Percentiles rank a stretch among this genome's conserved stretches.
phyloP scores from a whole-genome alignment of 2,888 invertebrate species.

The Drosophila cyrtoloma region DNA sequence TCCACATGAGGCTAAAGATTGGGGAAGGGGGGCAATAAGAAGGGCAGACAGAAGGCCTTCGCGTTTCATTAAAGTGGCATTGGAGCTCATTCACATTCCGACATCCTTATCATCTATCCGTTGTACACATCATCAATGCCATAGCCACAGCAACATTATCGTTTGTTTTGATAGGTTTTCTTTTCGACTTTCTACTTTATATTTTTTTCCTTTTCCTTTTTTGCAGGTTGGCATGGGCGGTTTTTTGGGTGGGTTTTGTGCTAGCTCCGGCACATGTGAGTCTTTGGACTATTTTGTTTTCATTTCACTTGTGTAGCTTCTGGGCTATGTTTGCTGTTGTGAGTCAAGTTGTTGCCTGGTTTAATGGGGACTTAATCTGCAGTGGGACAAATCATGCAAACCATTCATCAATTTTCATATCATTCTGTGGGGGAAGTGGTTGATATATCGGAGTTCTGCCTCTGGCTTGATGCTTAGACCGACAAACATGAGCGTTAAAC shows the following conservation, averaged over 20 bases:
- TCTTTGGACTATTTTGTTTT: constrained; percentile 40
- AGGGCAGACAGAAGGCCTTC: constrained; percentile 16
- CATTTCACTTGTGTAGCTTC: constrained; percentile 46
- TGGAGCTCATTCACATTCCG: constrained; percentile 43
- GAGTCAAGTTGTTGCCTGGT: constrained; percentile 17
- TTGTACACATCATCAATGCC: constrained; percentile 61
- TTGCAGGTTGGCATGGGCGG: not conserved
- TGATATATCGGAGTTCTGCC: constrained; percentile 6
- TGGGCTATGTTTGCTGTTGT: constrained; percentile 21
- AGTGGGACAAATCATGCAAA: constrained; percentile 64
- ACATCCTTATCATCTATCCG: constrained; percentile 67
- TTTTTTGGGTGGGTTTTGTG: not conserved
- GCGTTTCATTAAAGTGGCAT: constrained; percentile 65
- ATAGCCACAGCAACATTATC: constrained; percentile 60
- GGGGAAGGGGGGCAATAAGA: not conserved
- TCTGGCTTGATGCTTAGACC: constrained; percentile 19
- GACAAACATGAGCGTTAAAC: constrained; percentile 18
- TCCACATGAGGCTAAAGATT: constrained; percentile 22
- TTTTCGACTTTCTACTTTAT: constrained; percentile 14
- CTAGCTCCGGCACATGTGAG: constrained; percentile 27
- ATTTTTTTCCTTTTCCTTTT: constrained; percentile 1
- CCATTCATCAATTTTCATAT: constrained; percentile 76
- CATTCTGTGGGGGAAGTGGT: constrained; percentile 15
- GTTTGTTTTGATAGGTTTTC: constrained; percentile 73
- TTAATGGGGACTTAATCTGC: constrained; percentile 40